phyloP scores from a whole-genome alignment of 1,140 invertebrate genomes.

The Carposina sasakii region DNA sequence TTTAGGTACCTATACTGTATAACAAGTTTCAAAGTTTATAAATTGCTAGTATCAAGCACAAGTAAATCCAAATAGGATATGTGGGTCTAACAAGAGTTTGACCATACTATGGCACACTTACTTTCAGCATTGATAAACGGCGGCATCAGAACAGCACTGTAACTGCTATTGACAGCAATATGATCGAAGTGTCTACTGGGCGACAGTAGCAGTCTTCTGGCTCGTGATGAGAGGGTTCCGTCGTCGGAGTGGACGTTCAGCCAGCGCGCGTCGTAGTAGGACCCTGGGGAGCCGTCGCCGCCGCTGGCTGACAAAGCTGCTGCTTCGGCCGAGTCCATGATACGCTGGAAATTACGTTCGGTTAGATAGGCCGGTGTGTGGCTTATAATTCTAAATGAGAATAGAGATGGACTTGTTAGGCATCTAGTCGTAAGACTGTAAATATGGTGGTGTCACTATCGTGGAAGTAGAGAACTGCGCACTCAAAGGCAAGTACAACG shows the following conservation, averaged over 20 bases:
- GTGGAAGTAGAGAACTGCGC: no score
- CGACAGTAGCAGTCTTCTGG: constrained; percentile 78
- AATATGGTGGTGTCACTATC: no score
- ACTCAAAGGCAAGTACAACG: no score
- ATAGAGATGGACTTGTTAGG: no score
- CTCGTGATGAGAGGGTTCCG: constrained; percentile 77
- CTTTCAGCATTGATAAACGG: constrained; percentile 86
- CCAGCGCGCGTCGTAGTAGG: constrained; percentile 82
- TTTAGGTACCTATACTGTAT: no score
- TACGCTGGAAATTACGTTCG: constrained; percentile 80
- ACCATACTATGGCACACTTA: constrained; percentile 53
- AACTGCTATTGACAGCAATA: constrained; percentile 86
- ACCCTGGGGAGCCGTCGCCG: constrained; percentile 62
- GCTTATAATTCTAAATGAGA: no score
- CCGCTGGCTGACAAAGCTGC: constrained; percentile 80
- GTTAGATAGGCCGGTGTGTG: no score
- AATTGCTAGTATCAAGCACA: no score
- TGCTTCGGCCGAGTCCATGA: constrained; percentile 91
- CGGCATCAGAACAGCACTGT: constrained; percentile 92
- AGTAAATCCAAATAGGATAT: no score
- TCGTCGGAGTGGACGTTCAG: constrained; percentile 81
- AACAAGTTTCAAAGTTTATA: no score
- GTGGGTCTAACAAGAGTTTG: no score
- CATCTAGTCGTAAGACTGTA: no score
- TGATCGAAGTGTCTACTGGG: constrained; percentile 86